Conservation (phyloP, 2,888 invertebrate species). For the Rotaria socialis region DNA sequence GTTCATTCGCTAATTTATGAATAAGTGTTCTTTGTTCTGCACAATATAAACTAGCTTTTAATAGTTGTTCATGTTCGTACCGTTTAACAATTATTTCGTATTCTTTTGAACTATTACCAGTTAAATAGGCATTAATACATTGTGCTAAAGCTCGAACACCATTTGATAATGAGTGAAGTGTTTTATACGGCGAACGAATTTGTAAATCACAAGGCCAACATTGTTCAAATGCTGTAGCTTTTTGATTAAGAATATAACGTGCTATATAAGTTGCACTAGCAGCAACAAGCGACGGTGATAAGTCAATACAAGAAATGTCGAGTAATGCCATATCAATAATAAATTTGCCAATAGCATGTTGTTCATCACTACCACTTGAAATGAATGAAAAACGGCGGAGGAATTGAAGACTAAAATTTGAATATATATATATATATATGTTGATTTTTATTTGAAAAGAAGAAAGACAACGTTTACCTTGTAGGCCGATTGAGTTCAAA, state of each 20-base stretch:
- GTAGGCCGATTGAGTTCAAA: constrained; percentile 29
- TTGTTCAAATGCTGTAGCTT: neutral
- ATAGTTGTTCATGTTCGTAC: constrained; percentile 27
- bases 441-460: too few species aligned
- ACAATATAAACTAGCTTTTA: neutral
- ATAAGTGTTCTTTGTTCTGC: neutral
- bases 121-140: neutral
- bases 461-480: too few species aligned
- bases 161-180: neutral
- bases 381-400: constrained; percentile 24
- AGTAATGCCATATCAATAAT: constrained; percentile 14
- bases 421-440: too few species aligned
- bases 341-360: constrained; percentile 30
- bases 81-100: neutral
- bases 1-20: neutral
- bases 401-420: constrained; percentile 16
- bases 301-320: neutral
- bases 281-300: neutral
- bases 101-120: neutral
- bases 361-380: neutral
- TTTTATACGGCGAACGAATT: constrained; percentile 7
- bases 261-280: constrained; percentile 6
- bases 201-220: constrained; percentile 19
- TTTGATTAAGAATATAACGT: neutral
- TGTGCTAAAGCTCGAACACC: neutral